These are phyloP conservation scores for Spicauda simplicius DNA, from an alignment of 2,888 invertebrate genomes.

Conservation along the genomic window DNA sequence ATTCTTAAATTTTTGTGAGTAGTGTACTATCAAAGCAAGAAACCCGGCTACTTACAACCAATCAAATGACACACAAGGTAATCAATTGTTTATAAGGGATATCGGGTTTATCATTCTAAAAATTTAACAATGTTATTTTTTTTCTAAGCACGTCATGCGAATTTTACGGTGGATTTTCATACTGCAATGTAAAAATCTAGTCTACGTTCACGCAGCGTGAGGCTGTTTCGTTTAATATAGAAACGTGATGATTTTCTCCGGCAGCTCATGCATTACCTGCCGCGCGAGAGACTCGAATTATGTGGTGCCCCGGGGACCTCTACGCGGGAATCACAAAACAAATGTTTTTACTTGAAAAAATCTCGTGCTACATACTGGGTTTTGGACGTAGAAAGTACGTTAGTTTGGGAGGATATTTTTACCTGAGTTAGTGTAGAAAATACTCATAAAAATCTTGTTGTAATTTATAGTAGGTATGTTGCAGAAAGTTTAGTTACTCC, in stretches of 20 bases:
- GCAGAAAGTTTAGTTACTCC: no score
- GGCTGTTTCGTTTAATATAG: constrained; percentile 47
- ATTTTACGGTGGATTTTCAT: no score
- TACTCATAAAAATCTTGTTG: no score
- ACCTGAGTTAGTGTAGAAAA: not conserved
- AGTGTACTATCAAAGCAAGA: no score
- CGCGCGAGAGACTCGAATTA: constrained; percentile 70
- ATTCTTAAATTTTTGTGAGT: no score
- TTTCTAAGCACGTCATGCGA: no score
- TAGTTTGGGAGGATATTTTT: not conserved
- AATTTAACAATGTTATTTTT: no score
- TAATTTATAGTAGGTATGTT: no score
- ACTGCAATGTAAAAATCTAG: not conserved
- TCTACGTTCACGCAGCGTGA: not conserved
- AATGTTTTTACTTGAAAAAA: constrained; percentile 55
- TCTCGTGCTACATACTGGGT: constrained; percentile 34
- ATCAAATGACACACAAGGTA: no score
- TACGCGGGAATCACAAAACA: constrained; percentile 59
- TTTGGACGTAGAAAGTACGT: not conserved
- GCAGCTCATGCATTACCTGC: constrained; percentile 62
- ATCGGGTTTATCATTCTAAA: no score
- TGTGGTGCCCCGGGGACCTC: constrained; percentile 66
- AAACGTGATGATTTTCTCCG: constrained; percentile 58
- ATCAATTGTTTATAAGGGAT: no score
- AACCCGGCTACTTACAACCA: no score